Conservation (phyloP, 2,888 invertebrate species). For the Lymantria dispar region DNA sequence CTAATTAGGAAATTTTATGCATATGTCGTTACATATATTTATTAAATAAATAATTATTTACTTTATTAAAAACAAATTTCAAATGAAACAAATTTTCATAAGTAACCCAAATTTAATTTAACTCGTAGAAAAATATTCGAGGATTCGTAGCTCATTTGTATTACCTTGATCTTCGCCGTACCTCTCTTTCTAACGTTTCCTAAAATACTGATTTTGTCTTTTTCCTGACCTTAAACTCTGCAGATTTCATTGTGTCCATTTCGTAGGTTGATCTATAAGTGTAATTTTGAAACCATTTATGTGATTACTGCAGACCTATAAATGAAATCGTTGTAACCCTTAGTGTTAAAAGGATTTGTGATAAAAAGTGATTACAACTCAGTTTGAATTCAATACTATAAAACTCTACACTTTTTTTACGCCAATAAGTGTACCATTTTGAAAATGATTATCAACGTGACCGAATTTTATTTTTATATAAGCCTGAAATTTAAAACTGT, state of each 20-base stretch:
- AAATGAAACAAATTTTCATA: too few species aligned
- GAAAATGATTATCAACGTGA: too few species aligned
- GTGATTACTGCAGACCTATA: not conserved
- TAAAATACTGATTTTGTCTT: slow-evolving; percentile 40
- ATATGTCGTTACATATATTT: too few species aligned
- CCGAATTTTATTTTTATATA: too few species aligned
- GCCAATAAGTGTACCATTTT: too few species aligned
- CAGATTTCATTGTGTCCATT: slow-evolving; percentile 39
- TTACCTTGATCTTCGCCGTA: slow-evolving; percentile 45
- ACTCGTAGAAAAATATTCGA: slow-evolving; percentile 15
- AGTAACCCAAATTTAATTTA: not conserved
- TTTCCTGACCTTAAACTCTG: slow-evolving; percentile 72
- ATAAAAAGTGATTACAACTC: not conserved
- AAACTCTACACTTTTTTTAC: too few species aligned
- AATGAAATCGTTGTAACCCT: slow-evolving; percentile 1
- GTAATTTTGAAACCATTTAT: slow-evolving; percentile 20
- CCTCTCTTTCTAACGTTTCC: slow-evolving; percentile 48
- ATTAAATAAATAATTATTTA: too few species aligned
- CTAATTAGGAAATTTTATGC: too few species aligned
- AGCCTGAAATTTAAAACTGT: slow-evolving; percentile 8
- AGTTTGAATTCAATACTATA: too few species aligned
- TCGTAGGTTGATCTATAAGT: slow-evolving; percentile 23
- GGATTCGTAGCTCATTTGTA: slow-evolving; percentile 27
- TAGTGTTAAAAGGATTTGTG: slow-evolving; percentile 1
- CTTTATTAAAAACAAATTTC: too few species aligned